Evolutionary conservation across 2,113 vertebrate genomes (phyloP).

Genomic region (Helogale parvula): DNA sequence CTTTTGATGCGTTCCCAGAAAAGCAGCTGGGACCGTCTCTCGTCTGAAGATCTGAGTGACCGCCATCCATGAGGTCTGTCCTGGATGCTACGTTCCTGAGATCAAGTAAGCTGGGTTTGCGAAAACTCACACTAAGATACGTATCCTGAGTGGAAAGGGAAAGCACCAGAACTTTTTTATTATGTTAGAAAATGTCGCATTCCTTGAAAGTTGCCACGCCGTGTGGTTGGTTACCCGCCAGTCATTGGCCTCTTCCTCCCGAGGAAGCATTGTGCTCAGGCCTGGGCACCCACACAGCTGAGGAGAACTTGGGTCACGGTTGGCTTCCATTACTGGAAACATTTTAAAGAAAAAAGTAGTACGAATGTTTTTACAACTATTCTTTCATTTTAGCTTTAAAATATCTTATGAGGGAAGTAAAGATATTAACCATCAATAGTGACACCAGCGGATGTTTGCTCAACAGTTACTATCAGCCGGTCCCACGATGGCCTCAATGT

Average conservation of each 20-base stretch:
- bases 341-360: not conserved
- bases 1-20: not conserved
- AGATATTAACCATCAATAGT: not conserved
- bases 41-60: not conserved
- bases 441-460: not conserved
- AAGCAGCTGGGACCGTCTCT: not conserved
- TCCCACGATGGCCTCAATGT: not conserved
- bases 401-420: not conserved
- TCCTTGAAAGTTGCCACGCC: not conserved
- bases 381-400: not conserved
- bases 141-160: not conserved
- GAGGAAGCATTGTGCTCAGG: not conserved
- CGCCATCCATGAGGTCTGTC: rapidly evolving
- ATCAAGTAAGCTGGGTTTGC: not conserved
- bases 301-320: not conserved
- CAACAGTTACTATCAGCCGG: not conserved
- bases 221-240: not conserved
- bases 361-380: not conserved
- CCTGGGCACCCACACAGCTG: not conserved
- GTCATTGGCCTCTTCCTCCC: not conserved
- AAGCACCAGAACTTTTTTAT: not conserved
- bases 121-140: not conserved
- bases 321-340: not conserved
- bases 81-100: not conserved
- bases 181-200: not conserved